Base-by-base conservation (phyloP, 2,888 invertebrate genomes). In the Thereva unica region DNA sequence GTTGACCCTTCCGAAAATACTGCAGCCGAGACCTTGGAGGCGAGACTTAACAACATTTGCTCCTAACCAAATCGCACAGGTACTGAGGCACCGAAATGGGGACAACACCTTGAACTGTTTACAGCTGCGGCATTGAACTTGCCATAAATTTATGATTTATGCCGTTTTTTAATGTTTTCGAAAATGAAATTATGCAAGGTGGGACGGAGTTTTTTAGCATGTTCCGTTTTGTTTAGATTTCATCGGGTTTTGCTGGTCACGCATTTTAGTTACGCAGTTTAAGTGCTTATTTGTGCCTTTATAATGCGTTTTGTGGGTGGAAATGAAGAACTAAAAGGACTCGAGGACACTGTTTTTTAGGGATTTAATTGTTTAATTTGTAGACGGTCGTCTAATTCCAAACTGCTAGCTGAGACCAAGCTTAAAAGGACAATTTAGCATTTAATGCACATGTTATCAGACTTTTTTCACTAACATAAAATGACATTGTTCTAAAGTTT, bases 111-210 rank as follows among this genome's bases (percentile, higher is more conserved):
- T 56, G 42, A 23, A 23, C 23, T 50, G 23, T 10, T 34, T 8
- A 41, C 41, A 42, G 10, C 7, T 42, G 40, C 23, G 47, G 9
- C 52, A 63, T 63, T 63, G 63, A 42, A 63, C 23, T 34, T 52
- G 35, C 35, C 41, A 42, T 53, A 35, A 52, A 44, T 42, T 52
- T 63, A 63, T 63, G 63, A 63, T 63, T 63, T 53, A 53, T 63
- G 41, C 1, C 12, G 40, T 59, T 47, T 59, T 59, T 59, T 47
- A 59, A 45, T 49, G 34, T 35, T 10, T 59, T 49, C 42, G 4
- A 12, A 6, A 4, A 47, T 37, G 49, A 59, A 49, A 59, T 35
- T 59, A n/a, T 12, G 59, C 49, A 59, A 59, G 49, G 59, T 59
- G 59, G 3, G 4, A 12, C 3, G n/a, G 12, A 7, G 23, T 47